Evolutionary conservation across 2,797 vertebrate genomes (phyloP), one percentile per base, ranked within the genome.

Genomic region (Sebastes trivittatus): DNA sequence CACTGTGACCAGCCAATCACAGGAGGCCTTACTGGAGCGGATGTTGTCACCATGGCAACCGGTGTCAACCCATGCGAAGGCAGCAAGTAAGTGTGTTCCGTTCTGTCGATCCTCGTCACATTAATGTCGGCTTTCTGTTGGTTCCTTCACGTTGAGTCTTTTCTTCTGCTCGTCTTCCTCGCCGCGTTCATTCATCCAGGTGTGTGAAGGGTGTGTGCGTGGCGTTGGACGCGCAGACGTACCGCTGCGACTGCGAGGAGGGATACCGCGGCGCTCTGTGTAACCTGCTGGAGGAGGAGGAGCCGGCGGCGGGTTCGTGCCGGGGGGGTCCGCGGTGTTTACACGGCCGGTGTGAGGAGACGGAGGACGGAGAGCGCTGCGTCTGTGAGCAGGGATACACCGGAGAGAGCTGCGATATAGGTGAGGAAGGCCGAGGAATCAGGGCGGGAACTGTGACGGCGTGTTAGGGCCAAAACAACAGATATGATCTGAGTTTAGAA

Each of bases 231-330:
- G 80, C 92, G 2, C 96, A 97, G 80, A 97, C 97, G 52, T 99
- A 99, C 89, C 97, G 97, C 90, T 99, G 98, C 72, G 96, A 97
- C 87, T 99, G 98, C 70, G 94, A 92, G 2, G 93, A 96, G 11
- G 97, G 97, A 36, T 97, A 96, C 84, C 94, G 92, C 1, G 98
- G 98, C 0, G 95, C 97, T 1, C 93, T 98, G 87, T 99, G 98
- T 79, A 96, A 97, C 94, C 96, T 97, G 92, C 96, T 38, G 36
- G 36, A 38, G 36, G 36, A 95, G 8, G 95, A 95, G 67, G 13
- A 42, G 38, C 94, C 95, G 0, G 55, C 18, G 2, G 58, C 11
- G 36, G 36, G 0, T 2, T 20, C 11, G 2, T 92, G 89, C 46
- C 94, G 86, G 1, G 92, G 59, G 36, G 36, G 36, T 32, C 80